Evolutionary conservation across 2,888 invertebrate species (phyloP).

Genomic region (Dinocampus coccinellae): DNA sequence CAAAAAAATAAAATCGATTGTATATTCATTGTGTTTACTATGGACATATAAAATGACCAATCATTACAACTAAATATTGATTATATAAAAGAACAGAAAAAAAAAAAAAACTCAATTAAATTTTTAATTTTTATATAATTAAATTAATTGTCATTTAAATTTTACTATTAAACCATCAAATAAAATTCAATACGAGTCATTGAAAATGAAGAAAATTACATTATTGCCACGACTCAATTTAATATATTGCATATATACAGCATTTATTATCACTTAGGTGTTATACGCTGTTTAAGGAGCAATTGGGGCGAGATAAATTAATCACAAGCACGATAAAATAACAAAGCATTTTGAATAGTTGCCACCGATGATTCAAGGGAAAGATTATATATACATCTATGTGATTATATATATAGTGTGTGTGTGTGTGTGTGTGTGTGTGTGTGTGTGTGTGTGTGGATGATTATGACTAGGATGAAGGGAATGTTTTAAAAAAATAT

Average conservation of each 20-base stretch:
- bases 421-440: no score
- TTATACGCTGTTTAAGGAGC: background rate
- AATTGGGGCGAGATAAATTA: constrained; percentile 20
- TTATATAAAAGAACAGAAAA: no score
- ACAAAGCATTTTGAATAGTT: background rate
- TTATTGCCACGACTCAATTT: background rate
- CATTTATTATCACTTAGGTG: background rate
- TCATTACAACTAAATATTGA: constrained; percentile 22
- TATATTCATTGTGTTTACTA: constrained; percentile 1
- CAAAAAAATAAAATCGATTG: constrained; percentile 22
- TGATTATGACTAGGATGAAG: no score
- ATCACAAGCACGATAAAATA: background rate
- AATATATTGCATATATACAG: background rate
- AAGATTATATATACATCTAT: background rate
- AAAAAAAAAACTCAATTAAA: no score
- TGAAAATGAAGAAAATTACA: background rate
- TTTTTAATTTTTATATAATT: background rate
- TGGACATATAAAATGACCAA: constrained; percentile 34
- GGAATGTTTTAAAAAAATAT: no score
- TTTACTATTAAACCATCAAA: no score
- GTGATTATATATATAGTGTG: background rate
- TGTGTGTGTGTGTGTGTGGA: no score
- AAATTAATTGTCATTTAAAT: background rate
- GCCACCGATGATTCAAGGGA: background rate
- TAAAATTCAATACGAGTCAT: no score